phyloP scores from a whole-genome alignment of 37 sponge, comb jelly and placozoan genomes.

The Lycopodina hypogea region DNA sequence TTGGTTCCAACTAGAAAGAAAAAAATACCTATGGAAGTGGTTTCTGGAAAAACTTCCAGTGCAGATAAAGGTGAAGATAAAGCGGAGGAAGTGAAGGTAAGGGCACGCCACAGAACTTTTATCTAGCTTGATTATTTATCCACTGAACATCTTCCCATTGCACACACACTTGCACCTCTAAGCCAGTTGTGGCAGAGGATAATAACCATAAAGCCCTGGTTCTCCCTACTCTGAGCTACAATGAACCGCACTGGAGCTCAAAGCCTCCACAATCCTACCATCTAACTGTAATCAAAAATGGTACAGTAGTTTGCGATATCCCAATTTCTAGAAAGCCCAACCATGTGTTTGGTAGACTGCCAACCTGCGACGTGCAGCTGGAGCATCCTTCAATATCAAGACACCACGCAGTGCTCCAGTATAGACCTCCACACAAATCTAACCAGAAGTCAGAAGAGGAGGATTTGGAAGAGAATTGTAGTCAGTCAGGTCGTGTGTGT shows the following conservation, averaged over 20 bases:
- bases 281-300: slow-evolving; percentile 81
- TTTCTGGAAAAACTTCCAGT: background rate
- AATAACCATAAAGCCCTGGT: too few relatives aligned
- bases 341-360: slow-evolving; percentile 83
- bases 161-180: background rate
- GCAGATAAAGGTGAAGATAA: background rate
- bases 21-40: background rate
- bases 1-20: background rate
- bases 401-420: slow-evolving; percentile 93
- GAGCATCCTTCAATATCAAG: slow-evolving; percentile 95
- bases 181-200: background rate
- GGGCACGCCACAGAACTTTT: background rate
- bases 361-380: slow-evolving; percentile 77
- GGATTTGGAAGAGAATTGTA: background rate
- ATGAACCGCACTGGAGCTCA: slow-evolving; percentile 65
- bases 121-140: too few relatives aligned
- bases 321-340: slow-evolving; percentile 37
- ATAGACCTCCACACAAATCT: slow-evolving; percentile 34
- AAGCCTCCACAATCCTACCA: background rate
- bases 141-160: too few relatives aligned
- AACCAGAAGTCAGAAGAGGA: slow-evolving; percentile 8
- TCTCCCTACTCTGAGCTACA: slow-evolving; percentile 60
- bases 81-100: too few relatives aligned
- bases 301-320: slow-evolving; percentile 46
- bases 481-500: background rate